Evolutionary conservation across 2,888 invertebrate species (phyloP), one percentile per base, ranked within the genome.

Genomic region (Torymus auratus): DNA sequence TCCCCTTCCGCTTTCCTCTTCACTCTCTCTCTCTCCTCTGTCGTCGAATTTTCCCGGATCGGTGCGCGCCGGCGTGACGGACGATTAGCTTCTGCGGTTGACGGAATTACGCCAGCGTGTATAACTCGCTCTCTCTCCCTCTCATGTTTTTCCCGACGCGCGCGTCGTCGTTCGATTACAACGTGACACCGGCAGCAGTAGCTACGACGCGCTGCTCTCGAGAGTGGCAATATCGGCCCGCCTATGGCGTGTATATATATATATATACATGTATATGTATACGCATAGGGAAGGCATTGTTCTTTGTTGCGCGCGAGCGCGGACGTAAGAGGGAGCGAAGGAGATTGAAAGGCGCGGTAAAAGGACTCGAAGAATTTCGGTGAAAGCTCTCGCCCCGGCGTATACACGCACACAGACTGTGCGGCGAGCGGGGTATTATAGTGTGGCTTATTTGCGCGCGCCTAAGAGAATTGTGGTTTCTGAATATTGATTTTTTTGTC

Each of bases 21-120:
- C n/a, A n/a, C n/a, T n/a, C n/a, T n/a, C n/a, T n/a, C n/a, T n/a
- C 56, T n/a, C 52, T 12, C n/a, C 17, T 11, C 41, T 15, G 72
- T 60, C 65, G 11, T 73, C 78, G 81, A 78, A 78, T 81, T 74
- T 78, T 74, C 64, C 60, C 81, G 69, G 73, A 58, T 78, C 50
- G 78, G 17, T 70, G 73, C 56, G 62, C 56, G 62, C 53, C 13
- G 56, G 71, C 65, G 71, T 61, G 78, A 78, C 81, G 78, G 71
- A 68, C 78, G 78, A 78, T 82, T 82, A 75, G 78, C 81, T 81
- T 72, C 77, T 81, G 80, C 69, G 76, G 71, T n/a, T 72, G 72
- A 72, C 77, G 68, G 74, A 65, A 74, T 75, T 70, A 75, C 71
- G n/a, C n/a, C 20, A 50, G 13, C 68, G 65, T 55, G 14, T 17